A percentile compares a stretch with the other conserved stretches of the same genome.
Evolutionary conservation across 1,140 invertebrate genomes (phyloP).

Genomic region (Ylistrum balloti): DNA sequence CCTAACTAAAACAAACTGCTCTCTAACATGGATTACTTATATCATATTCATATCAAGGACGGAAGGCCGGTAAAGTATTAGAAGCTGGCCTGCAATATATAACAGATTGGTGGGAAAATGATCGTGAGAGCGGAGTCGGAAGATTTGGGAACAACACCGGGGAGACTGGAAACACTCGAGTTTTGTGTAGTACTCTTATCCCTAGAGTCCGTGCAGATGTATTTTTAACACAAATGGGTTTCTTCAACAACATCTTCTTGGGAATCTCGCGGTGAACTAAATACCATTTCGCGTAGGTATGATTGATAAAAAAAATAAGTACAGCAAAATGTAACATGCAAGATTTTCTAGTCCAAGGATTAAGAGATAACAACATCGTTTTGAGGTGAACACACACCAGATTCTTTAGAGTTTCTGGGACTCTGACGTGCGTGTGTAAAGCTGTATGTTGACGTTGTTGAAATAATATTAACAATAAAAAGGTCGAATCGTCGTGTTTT

Average conservation of each 20-base stretch:
- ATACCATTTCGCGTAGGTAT: background rate
- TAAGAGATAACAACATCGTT: background rate
- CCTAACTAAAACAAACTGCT: background rate
- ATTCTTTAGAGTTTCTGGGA: background rate
- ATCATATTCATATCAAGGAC: background rate
- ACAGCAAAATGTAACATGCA: background rate
- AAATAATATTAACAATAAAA: background rate
- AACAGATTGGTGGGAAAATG: background rate
- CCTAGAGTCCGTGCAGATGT: slow-evolving; percentile 11
- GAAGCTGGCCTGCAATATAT: background rate
- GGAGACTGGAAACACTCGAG: background rate
- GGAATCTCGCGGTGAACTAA: background rate
- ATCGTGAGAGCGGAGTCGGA: background rate
- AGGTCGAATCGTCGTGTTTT: no score
- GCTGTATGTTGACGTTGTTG: background rate
- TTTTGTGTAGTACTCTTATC: background rate
- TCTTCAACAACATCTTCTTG: slow-evolving; percentile 1
- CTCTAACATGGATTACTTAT: background rate
- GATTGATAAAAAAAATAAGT: slow-evolving; percentile 30
- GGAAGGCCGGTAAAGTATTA: background rate
- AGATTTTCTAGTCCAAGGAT: background rate
- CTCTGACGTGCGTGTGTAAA: background rate
- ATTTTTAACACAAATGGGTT: slow-evolving; percentile 35
- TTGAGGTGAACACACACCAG: background rate
- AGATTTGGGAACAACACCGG: background rate